phyloP scores from a whole-genome alignment of 2,888 invertebrate genomes.

The Phragmatobia fuliginosa region DNA sequence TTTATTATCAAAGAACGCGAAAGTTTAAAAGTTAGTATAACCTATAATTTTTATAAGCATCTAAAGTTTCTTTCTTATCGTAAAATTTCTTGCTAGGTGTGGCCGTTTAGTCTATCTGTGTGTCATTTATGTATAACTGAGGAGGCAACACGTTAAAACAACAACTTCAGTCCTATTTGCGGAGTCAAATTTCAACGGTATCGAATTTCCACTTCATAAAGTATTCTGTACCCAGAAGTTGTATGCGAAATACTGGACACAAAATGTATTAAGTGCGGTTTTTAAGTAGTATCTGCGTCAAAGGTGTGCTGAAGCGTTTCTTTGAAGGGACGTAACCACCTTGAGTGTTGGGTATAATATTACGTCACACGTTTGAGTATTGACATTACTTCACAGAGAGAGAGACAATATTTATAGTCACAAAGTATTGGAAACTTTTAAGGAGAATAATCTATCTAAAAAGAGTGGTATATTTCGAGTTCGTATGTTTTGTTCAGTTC shows the following conservation, averaged over 20 bases:
- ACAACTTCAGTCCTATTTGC: slow-evolving; percentile 58
- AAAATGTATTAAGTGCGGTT: slow-evolving; percentile 17
- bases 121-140: slow-evolving; percentile 34
- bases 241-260: slow-evolving; percentile 31
- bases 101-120: slow-evolving; percentile 24
- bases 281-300: slow-evolving; percentile 7
- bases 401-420: not conserved
- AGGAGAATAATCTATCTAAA: too few species aligned
- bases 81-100: too few species aligned
- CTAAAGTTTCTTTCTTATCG: too few species aligned
- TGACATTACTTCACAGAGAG: not conserved
- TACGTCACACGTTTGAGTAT: not conserved
- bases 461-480: too few species aligned
- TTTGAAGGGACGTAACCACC: not conserved
- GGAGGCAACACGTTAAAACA: slow-evolving; percentile 56
- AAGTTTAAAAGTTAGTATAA: too few species aligned
- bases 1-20: too few species aligned
- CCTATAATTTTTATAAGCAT: too few species aligned
- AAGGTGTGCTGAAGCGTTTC: slow-evolving; percentile 12
- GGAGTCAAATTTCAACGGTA: slow-evolving; percentile 69
- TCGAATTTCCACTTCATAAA: slow-evolving; percentile 71
- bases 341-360: not conserved
- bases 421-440: not conserved
- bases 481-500: too few species aligned
- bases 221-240: slow-evolving; percentile 56